Base-by-base conservation (phyloP, 1,140 invertebrate species). In the Drosophila erecta region DNA sequence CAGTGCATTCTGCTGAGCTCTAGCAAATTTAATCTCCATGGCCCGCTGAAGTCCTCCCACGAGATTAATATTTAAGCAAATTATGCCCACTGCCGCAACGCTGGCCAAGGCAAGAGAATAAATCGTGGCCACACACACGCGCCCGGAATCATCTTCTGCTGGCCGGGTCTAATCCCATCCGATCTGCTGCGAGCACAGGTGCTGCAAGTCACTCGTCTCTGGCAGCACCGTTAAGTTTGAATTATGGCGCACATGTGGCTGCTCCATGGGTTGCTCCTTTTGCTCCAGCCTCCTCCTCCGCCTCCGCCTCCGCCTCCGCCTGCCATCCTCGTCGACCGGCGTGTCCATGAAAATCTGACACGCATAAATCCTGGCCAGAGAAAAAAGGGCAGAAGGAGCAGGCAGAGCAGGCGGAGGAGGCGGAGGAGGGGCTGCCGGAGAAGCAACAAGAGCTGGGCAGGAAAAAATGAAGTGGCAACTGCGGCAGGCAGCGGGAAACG, bases 321-420 rank as follows among this genome's bases (percentile, higher is more conserved):
- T 4, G 3, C 12, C 33, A 20, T 61, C 56, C 30, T 10, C 54
- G 15, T 11, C 40, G n/a, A 49, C 55, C 66, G 27, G 69, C 67
- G 80, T 87, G 81, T 86, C 74, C 83, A 83, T 86, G 81, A 86
- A 87, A 86, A 86, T 86, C 81, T 81, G 83, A 76, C 83, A 87
- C 81, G 83, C 81, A 86, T 86, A 86, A 86, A 83, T 87, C 66
- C 59, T 49, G 69, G 8, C 49, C 69, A 57, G 49, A 44, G 51
- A n/a, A 41, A 20, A 35, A 17, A 27, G 55, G 7, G 22, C 41
- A 54, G 8, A 41, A 14, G 37, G 1, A 14, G 14, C 12, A 57
- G 30, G 1, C 5, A 11, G 11, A 14, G 38, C 24, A n/a, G 33
- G 37, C 14, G 15, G 47, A 14, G 24, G 47, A 54, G 43, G n/a